A percentile compares a stretch with the other conserved stretches of the same genome.
Conservation (phyloP, 2,113 vertebrate genomes). For the Gnathonemus echidnorhynchus region DNA sequence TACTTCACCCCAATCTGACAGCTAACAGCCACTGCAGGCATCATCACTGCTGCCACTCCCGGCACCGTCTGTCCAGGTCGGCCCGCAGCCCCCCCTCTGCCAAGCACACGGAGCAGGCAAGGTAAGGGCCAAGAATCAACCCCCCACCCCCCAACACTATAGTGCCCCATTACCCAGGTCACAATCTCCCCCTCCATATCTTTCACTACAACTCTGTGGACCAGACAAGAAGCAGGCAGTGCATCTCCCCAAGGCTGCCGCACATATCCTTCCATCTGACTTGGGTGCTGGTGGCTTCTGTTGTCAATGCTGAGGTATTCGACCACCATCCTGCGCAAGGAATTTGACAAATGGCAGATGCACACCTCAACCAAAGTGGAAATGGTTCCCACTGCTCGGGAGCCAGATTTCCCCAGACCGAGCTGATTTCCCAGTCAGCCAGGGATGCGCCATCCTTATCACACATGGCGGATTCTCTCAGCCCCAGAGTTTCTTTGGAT, state of each 20-base stretch:
- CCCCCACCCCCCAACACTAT: constrained; percentile 21
- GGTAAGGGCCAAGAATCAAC: constrained; percentile 67
- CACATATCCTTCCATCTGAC: background rate
- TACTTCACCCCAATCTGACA: constrained; percentile 35
- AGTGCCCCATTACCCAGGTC: constrained; percentile 25
- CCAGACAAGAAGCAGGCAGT: background rate
- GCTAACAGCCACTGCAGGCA: constrained; percentile 75
- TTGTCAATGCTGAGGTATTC: background rate
- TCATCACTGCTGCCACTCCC: constrained; percentile 85
- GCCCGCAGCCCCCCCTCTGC: constrained; percentile 69
- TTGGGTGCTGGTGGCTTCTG: background rate
- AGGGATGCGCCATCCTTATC: background rate
- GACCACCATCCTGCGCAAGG: background rate
- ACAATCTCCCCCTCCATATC: constrained; percentile 12
- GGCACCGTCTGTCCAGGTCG: constrained; percentile 78
- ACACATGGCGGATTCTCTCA: background rate
- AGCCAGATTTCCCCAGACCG: too few species aligned
- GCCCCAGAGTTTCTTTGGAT: background rate
- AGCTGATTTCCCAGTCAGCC: background rate
- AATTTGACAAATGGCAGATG: background rate
- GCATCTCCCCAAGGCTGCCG: background rate
- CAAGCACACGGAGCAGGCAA: constrained; percentile 72
- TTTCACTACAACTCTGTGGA: constrained; percentile 12
- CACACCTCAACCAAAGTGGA: background rate
- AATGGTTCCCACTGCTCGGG: background rate